These are phyloP conservation scores for Camelus bactrianus DNA, from an alignment of 2,113 vertebrate species.

Conservation along the genomic window DNA sequence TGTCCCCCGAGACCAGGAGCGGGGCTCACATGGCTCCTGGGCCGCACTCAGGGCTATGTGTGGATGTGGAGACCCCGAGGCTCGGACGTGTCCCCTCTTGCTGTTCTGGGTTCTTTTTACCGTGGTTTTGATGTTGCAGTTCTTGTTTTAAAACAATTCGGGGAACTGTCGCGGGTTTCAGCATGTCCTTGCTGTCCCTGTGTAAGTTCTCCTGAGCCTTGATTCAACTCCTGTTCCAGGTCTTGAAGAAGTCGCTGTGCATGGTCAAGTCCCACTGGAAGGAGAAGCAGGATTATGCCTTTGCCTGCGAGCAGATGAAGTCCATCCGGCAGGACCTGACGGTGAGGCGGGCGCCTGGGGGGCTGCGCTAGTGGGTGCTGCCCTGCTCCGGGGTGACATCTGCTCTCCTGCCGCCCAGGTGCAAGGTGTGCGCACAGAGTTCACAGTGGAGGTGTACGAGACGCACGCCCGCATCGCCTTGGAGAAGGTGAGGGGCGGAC, in stretches of 20 bases:
- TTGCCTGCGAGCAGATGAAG: constrained; percentile 97
- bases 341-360: constrained; percentile 77
- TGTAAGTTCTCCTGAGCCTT: accelerated
- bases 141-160: accelerated
- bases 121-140: accelerated
- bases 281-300: constrained; percentile 93
- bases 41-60: accelerated
- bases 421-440: constrained; percentile 94
- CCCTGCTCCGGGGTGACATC: not conserved
- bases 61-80: accelerated
- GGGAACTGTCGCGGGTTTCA: accelerated
- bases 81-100: accelerated
- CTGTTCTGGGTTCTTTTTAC: accelerated
- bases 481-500: constrained; percentile 89
- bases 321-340: constrained; percentile 96
- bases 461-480: constrained; percentile 95
- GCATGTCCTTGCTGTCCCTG: accelerated
- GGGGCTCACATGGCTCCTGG: accelerated
- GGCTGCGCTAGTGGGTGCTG: accelerated
- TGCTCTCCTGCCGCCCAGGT: constrained; percentile 81
- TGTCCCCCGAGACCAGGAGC: accelerated
- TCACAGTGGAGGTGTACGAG: constrained; percentile 96
- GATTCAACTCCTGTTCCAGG: constrained; percentile 76
- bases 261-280: constrained; percentile 94
- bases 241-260: constrained; percentile 91